Evolutionary conservation across 2,888 invertebrate genomes (phyloP).

Genomic region (Machimus atricapillus): DNA sequence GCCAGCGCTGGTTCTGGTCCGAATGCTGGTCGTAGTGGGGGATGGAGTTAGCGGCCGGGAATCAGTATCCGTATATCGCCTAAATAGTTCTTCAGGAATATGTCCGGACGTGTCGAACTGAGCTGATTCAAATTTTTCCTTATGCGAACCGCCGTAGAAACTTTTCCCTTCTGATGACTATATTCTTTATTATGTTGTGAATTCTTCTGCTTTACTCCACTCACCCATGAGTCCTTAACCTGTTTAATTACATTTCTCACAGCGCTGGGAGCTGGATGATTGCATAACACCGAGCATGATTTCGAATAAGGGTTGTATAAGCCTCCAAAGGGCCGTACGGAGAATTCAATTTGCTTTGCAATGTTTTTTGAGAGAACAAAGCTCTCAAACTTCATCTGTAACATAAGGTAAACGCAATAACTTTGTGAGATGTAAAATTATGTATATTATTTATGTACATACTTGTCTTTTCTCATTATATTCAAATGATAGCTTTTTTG

Average conservation of each 20-base stretch:
- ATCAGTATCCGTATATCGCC: conserved; percentile 84
- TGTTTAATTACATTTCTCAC: conserved; percentile 75
- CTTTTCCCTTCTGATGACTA: conserved; percentile 47
- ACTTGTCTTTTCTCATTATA: conserved; percentile 42
- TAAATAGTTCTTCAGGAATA: conserved; percentile 78
- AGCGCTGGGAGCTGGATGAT: conserved; percentile 80
- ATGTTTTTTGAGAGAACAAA: conserved; percentile 60
- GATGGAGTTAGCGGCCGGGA: conserved; percentile 83
- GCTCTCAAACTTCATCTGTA: not conserved
- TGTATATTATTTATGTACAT: conserved; percentile 46
- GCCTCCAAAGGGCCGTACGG: conserved; percentile 79
- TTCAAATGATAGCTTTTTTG: conserved; percentile 58
- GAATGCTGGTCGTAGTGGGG: conserved; percentile 76
- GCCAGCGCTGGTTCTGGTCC: conserved; percentile 72
- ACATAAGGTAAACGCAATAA: not conserved
- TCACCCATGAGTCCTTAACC: conserved; percentile 75
- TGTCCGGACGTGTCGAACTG: conserved; percentile 63
- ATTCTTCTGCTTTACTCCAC: not conserved
- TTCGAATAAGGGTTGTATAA: conserved; percentile 82
- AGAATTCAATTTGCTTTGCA: conserved; percentile 74
- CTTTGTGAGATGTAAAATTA: not conserved
- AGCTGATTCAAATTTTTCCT: conserved; percentile 28
- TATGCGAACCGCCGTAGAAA: conserved; percentile 19
- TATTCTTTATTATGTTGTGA: not conserved
- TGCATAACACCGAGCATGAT: conserved; percentile 83